Conservation (phyloP, 2,888 invertebrate genomes). For the Agonopterix alstromeriana region DNA sequence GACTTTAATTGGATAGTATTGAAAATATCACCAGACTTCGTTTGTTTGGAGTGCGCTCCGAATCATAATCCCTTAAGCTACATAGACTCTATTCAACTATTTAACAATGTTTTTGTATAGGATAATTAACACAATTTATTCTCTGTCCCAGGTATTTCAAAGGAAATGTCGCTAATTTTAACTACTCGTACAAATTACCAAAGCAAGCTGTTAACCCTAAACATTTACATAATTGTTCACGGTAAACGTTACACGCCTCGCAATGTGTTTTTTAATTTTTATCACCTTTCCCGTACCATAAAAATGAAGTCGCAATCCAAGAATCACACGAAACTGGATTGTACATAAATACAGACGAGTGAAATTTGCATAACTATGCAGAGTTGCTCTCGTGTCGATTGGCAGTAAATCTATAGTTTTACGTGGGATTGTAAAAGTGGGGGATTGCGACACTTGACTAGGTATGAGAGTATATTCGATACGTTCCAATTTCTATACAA, state of each 20-base stretch:
- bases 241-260: not conserved
- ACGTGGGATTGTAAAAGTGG: conserved; percentile 16
- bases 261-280: not conserved
- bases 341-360: not conserved
- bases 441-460: conserved; percentile 14
- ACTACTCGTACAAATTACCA: no score
- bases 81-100: no score
- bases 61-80: no score
- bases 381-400: conserved; percentile 3
- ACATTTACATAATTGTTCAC: not conserved
- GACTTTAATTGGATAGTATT: no score
- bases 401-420: conserved; percentile 19
- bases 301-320: no score
- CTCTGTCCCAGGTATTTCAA: no score
- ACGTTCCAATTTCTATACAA: not conserved
- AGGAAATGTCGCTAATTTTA: no score
- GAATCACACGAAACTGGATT: no score
- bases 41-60: no score
- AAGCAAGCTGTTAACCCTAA: not conserved
- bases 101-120: no score
- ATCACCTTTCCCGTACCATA: not conserved
- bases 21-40: no score
- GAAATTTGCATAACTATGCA: conserved; percentile 6
- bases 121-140: no score
- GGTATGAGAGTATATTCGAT: not conserved